Conservation (phyloP, 1,140 invertebrate species). For the Drepana arcuata region DNA sequence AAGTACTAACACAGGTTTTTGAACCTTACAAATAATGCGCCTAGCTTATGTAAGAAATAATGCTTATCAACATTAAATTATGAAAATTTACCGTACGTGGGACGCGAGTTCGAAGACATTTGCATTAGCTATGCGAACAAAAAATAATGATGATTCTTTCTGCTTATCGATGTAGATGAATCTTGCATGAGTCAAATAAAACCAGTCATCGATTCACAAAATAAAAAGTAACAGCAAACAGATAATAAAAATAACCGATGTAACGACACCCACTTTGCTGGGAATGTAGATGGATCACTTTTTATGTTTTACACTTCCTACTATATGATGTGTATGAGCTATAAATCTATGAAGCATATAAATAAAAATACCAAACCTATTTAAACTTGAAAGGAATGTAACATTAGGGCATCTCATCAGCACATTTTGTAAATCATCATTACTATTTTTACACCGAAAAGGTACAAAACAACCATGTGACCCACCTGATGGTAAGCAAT, state of each 20-base stretch:
- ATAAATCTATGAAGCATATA: too few relatives aligned
- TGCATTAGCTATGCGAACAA: conserved; percentile 27
- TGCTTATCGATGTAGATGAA: conserved; percentile 9
- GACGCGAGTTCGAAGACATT: conserved; percentile 21
- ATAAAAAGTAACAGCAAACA: conserved; percentile 23
- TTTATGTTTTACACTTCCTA: conserved; percentile 10
- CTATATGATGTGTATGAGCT: conserved; percentile 8
- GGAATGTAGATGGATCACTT: conserved; percentile 12
- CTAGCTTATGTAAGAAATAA: too few relatives aligned
- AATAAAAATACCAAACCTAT: neutral
- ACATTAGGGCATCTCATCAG: too few relatives aligned
- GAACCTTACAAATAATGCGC: too few relatives aligned
- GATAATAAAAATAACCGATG: conserved; percentile 25
- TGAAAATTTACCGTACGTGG: conserved; percentile 27
- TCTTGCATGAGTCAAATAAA: conserved; percentile 27
- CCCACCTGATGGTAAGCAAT: too few relatives aligned
- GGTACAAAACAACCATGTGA: too few relatives aligned
- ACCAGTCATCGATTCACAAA: conserved; percentile 29
- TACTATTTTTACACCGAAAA: too few relatives aligned
- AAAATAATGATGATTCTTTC: conserved; percentile 23
- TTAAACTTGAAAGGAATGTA: too few relatives aligned
- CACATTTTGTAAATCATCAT: too few relatives aligned
- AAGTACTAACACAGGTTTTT: too few relatives aligned
- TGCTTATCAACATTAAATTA: too few relatives aligned
- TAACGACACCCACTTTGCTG: conserved; percentile 15